phyloP scores from a whole-genome alignment of 1,140 invertebrate species.

The Drosophila persimilis region DNA sequence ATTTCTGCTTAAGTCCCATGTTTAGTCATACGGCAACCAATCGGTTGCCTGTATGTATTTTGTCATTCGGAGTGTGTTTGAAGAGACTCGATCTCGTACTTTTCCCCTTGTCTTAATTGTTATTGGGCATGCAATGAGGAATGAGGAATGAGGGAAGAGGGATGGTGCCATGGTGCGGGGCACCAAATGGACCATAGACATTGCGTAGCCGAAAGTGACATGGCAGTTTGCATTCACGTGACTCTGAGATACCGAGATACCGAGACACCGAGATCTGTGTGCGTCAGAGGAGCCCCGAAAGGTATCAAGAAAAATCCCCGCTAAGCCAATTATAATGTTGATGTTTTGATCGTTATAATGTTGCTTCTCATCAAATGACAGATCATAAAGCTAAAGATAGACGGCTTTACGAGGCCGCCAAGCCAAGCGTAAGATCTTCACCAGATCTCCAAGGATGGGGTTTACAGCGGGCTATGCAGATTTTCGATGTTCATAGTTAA shows the following conservation, averaged over 20 bases:
- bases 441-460: not conserved
- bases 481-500: too few relatives aligned
- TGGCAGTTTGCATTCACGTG: constrained; percentile 33
- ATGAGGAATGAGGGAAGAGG: constrained; percentile 45
- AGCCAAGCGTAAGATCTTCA: constrained; percentile 1
- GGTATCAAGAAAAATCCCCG: constrained; percentile 30
- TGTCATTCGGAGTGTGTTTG: not conserved
- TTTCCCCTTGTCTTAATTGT: constrained; percentile 57
- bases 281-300: constrained; percentile 25
- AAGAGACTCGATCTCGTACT: constrained; percentile 19
- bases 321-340: constrained; percentile 36
- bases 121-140: constrained; percentile 63
- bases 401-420: constrained; percentile 29
- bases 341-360: constrained; percentile 48
- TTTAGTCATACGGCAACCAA: constrained; percentile 53
- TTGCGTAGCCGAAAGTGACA: constrained; percentile 36
- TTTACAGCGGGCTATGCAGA: not conserved
- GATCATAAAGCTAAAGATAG: constrained; percentile 49
- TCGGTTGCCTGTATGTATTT: not conserved
- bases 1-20: constrained; percentile 60
- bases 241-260: constrained; percentile 1
- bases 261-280: constrained; percentile 1
- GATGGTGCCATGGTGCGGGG: not conserved
- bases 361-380: constrained; percentile 2
- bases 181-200: constrained; percentile 18